Evolutionary conservation across 2,888 invertebrate species (phyloP).

Genomic region (Rhodophaea formosa): DNA sequence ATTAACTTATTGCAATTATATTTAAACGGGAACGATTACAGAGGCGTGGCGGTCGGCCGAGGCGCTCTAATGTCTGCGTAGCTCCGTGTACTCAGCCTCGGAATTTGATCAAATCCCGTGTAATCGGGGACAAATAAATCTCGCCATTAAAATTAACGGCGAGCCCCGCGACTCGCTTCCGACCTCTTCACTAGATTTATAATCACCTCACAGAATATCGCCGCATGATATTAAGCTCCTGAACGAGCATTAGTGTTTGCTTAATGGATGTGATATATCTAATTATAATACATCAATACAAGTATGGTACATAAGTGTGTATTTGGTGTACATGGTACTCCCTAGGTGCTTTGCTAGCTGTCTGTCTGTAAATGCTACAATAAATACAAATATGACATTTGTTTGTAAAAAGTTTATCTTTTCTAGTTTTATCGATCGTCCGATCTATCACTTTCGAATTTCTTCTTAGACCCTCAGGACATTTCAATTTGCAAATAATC

Average conservation of each 20-base stretch:
- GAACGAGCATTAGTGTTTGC: conserved; percentile 53
- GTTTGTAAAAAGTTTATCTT: no score
- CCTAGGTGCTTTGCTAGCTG: background rate
- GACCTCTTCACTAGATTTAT: conserved; percentile 72
- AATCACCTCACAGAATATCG: conserved; percentile 62
- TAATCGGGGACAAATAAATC: conserved; percentile 74
- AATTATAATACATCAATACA: conserved; percentile 23
- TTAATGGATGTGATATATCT: conserved; percentile 45
- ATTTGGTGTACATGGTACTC: background rate
- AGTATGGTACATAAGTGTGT: background rate
- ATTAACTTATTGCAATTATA: conserved; percentile 77
- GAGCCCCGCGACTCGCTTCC: conserved; percentile 56
- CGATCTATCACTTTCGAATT: no score
- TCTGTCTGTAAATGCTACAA: no score
- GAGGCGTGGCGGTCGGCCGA: conserved; percentile 37
- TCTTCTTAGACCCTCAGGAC: no score
- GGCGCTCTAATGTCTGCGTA: conserved; percentile 50
- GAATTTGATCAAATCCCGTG: conserved; percentile 67
- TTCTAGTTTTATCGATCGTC: no score
- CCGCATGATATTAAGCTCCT: conserved; percentile 48
- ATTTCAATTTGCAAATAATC: no score
- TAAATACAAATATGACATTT: no score
- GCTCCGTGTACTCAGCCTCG: conserved; percentile 49
- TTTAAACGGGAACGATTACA: conserved; percentile 68
- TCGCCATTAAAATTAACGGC: conserved; percentile 70